Evolutionary conservation across 2,797 vertebrate genomes (phyloP).

Genomic region (Melopsittacus undulatus): DNA sequence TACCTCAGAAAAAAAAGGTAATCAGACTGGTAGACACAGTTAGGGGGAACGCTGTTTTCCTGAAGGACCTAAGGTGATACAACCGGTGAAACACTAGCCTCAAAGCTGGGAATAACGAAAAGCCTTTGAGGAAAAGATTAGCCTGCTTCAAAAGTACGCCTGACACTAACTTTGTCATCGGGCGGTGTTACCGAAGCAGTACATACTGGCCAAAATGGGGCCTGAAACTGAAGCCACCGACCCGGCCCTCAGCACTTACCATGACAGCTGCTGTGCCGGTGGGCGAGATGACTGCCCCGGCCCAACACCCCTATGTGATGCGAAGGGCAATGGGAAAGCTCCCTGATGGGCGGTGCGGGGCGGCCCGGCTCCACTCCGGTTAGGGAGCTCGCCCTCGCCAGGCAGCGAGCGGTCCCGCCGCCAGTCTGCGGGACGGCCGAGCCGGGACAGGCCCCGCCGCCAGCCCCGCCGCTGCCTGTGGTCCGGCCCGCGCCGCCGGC

Average conservation of each 20-base stretch:
- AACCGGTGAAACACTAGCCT: not conserved
- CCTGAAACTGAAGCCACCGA: rapidly evolving
- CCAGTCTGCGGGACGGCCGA: no score
- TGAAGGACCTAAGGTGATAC: not conserved
- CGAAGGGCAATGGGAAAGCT: rapidly evolving
- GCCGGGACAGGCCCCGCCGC: not conserved
- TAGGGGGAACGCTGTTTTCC: rapidly evolving
- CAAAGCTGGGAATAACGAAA: rapidly evolving
- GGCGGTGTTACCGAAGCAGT: not conserved
- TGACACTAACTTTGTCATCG: not conserved
- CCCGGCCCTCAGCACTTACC: no score
- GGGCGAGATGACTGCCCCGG: not conserved
- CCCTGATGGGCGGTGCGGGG: not conserved
- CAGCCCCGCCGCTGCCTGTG: not conserved
- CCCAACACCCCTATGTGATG: rapidly evolving
- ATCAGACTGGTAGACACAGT: rapidly evolving
- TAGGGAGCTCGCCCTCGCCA: not conserved
- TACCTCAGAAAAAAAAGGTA: not conserved
- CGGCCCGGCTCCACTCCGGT: not conserved
- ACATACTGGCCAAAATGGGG: rapidly evolving
- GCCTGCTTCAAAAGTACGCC: rapidly evolving
- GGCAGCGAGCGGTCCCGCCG: not conserved
- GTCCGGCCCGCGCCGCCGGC: not conserved
- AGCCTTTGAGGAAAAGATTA: rapidly evolving
- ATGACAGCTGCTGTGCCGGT: rapidly evolving